Evolutionary conservation across 92 coral and sea anemone species (phyloP).

Genomic region (Muricea muricata): DNA sequence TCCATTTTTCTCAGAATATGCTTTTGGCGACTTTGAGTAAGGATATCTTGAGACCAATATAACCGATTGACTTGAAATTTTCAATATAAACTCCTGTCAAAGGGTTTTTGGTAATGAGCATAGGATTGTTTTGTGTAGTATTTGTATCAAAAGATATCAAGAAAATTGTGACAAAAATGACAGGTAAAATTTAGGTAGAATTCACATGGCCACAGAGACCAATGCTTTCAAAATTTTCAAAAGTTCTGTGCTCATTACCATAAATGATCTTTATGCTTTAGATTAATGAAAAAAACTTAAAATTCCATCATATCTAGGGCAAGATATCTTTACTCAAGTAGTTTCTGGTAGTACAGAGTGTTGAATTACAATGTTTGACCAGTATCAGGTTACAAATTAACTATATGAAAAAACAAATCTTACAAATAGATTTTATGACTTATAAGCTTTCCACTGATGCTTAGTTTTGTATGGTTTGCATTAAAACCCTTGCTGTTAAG

Average conservation of each 20-base stretch:
- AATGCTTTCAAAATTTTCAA: conserved; percentile 33
- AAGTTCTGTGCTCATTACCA: no score
- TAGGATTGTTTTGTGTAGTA: not conserved
- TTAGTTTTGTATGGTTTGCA: conserved; percentile 22
- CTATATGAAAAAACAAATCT: conserved; percentile 19
- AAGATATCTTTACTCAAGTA: conserved; percentile 55
- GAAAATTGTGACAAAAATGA: not conserved
- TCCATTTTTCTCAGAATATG: conserved; percentile 19
- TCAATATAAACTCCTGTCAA: conserved; percentile 25
- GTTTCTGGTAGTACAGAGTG: conserved; percentile 34
- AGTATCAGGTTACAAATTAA: conserved; percentile 32
- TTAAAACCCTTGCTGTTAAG: conserved; percentile 12
- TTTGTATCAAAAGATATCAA: not conserved
- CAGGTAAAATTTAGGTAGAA: not conserved
- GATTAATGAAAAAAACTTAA: not conserved
- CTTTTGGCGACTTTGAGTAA: conserved; percentile 39
- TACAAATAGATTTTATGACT: conserved; percentile 10
- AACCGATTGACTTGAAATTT: conserved; percentile 56
- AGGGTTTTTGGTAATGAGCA: conserved; percentile 37
- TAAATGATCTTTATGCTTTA: conserved; percentile 32
- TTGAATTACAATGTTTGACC: conserved; percentile 20
- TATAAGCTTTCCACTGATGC: conserved; percentile 33
- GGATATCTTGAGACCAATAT: conserved; percentile 46
- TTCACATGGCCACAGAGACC: not conserved
- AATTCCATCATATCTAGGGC: conserved; percentile 15